These are phyloP conservation scores for Eidolon dupreanum DNA, from an alignment of 2,797 vertebrate genomes.

Conservation along the genomic window DNA sequence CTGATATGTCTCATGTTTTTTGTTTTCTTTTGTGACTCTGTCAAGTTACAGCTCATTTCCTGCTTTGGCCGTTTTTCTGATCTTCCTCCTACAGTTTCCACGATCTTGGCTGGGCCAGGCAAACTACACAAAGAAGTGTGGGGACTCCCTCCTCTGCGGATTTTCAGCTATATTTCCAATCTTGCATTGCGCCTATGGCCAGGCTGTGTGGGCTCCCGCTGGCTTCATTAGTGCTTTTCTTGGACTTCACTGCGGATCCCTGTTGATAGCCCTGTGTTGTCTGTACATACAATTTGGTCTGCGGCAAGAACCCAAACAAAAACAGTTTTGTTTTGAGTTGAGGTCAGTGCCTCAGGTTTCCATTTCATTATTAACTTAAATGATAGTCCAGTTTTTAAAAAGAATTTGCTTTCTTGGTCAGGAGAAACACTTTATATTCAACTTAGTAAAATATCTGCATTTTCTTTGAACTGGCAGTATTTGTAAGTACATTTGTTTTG, in stretches of 20 bases:
- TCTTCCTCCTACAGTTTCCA: conserved; percentile 35
- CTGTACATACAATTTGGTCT: background rate
- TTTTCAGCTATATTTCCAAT: background rate
- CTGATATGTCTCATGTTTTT: background rate
- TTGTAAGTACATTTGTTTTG: conserved; percentile 1
- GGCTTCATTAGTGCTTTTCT: conserved; percentile 21
- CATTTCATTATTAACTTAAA: conserved; percentile 12
- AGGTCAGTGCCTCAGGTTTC: conserved; percentile 26
- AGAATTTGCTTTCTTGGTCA: conserved; percentile 34
- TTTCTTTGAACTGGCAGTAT: background rate
- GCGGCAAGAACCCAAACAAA: conserved; percentile 19
- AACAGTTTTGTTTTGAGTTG: conserved; percentile 41
- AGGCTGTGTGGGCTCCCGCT: background rate
- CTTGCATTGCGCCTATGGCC: fast-evolving
- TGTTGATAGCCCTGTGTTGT: background rate
- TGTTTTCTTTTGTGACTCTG: conserved; percentile 5
- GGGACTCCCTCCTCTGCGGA: background rate
- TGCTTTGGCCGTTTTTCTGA: background rate
- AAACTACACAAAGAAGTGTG: background rate
- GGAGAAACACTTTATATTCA: background rate
- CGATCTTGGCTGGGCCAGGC: background rate
- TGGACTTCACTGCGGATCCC: background rate
- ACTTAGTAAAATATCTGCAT: background rate
- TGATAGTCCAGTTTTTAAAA: conserved; percentile 10
- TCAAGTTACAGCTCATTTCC: conserved; percentile 67